These are phyloP conservation scores for Pyrgus malvae DNA, from an alignment of 2,888 invertebrate species.

Conservation along the genomic window DNA sequence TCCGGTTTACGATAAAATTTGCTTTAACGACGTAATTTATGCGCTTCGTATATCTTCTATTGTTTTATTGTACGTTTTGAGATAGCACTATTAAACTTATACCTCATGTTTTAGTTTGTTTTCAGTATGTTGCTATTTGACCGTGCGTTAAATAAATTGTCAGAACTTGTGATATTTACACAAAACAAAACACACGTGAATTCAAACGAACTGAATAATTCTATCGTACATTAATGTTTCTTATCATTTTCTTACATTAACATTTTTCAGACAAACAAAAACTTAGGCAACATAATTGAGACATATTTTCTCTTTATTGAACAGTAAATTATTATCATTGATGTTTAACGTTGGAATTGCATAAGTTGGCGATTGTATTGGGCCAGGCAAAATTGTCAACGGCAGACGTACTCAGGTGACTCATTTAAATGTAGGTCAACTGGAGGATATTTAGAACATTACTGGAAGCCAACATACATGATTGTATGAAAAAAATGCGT, in stretches of 20 bases:
- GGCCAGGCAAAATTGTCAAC: conserved; percentile 7
- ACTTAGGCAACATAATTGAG: too few relatives aligned
- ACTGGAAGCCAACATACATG: conserved; percentile 11
- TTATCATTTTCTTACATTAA: too few relatives aligned
- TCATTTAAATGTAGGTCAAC: conserved; percentile 30
- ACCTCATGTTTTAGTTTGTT: neutral
- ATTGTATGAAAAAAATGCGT: conserved; percentile 14
- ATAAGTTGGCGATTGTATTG: conserved; percentile 1
- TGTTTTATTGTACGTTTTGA: conserved; percentile 13
- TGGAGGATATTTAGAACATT: conserved; percentile 27
- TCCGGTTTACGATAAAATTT: conserved; percentile 30
- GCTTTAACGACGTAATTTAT: conserved; percentile 17
- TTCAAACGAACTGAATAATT: too few relatives aligned
- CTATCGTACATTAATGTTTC: too few relatives aligned
- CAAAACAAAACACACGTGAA: too few relatives aligned
- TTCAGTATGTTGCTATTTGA: neutral
- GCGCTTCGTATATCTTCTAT: neutral
- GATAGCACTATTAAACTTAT: neutral
- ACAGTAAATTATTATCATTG: conserved; percentile 12
- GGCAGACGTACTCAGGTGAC: conserved; percentile 20
- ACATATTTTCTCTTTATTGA: conserved; percentile 16
- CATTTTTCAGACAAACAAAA: too few relatives aligned
- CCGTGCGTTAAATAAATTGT: too few relatives aligned
- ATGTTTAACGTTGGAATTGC: conserved; percentile 14
- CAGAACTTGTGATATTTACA: too few relatives aligned